A percentile compares a stretch with the other conserved stretches of the same genome.
These are phyloP conservation scores for Nibea albiflora DNA, from an alignment of 2,113 vertebrate genomes.

Conservation along the genomic window DNA sequence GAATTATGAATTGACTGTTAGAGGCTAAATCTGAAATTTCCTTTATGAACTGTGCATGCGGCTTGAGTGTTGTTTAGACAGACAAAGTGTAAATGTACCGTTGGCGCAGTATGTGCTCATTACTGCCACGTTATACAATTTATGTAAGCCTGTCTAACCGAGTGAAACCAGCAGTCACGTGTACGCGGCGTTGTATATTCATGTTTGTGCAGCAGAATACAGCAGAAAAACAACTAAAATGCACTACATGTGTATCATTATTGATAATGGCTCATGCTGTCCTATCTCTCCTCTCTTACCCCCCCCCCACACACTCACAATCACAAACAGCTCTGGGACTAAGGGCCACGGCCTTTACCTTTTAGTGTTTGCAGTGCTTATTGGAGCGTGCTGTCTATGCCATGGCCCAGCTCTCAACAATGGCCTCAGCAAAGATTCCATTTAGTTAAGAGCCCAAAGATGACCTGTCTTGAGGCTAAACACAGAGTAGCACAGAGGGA, in stretches of 20 bases:
- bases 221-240: neutral
- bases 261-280: conserved; percentile 13
- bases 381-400: conserved; percentile 79
- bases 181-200: neutral
- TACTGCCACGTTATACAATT: neutral
- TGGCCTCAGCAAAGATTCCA: conserved; percentile 75
- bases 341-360: conserved; percentile 66
- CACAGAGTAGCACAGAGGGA: conserved; percentile 47
- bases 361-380: conserved; percentile 78
- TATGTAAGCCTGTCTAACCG: conserved; percentile 13
- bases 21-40: conserved; percentile 48
- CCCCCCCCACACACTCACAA: conserved; percentile 19
- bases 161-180: neutral
- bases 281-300: neutral
- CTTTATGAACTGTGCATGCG: conserved; percentile 20
- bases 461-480: conserved; percentile 75
- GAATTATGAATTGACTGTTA: conserved; percentile 71
- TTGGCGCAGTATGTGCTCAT: conserved; percentile 17
- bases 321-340: conserved; percentile 48
- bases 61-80: conserved; percentile 2
- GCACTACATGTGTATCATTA: neutral
- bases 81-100: neutral
- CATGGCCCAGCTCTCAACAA: conserved; percentile 76
- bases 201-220: conserved; percentile 1
- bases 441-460: conserved; percentile 80